Conservation (phyloP, 2,113 vertebrate species). For the Rhombomys opimus region DNA sequence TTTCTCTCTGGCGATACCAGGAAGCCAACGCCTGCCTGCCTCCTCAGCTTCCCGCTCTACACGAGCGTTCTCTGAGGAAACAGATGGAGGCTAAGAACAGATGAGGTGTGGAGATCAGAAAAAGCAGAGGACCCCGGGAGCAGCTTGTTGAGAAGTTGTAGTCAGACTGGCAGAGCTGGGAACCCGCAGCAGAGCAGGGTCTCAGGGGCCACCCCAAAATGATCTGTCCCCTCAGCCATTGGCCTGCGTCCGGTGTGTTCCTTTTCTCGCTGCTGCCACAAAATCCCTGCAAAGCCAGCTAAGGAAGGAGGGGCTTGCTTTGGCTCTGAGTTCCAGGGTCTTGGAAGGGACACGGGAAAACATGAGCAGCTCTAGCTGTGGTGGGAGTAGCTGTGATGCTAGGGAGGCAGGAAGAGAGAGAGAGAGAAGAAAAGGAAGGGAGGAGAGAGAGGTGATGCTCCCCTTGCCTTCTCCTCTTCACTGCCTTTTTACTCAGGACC, state of each 20-base stretch:
- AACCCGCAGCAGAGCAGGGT: not conserved
- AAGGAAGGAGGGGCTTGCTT: not conserved
- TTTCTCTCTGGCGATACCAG: not conserved
- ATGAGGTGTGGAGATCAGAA: not conserved
- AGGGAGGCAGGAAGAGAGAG: not conserved
- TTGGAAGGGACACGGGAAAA: not conserved
- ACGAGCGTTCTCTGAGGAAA: not conserved
- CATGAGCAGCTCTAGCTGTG: not conserved
- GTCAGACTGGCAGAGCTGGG: not conserved
- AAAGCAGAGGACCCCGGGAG: not conserved
- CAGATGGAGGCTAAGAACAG: not conserved
- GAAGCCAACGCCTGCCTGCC: not conserved
- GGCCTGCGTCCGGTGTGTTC: not conserved
- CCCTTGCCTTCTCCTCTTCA: not conserved
- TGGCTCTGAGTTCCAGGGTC: not conserved
- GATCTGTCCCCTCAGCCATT: not conserved
- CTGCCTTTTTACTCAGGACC: not conserved
- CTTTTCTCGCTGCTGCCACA: not conserved
- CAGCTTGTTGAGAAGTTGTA: not conserved
- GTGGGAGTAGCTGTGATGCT: not conserved
- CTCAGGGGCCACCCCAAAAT: not conserved
- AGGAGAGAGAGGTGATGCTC: not conserved
- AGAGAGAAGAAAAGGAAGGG: not conserved
- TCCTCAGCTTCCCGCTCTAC: accelerated
- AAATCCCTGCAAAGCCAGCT: not conserved